These are phyloP conservation scores for Platysternon megacephalum DNA, from an alignment of 2,113 vertebrate genomes.

Conservation along the genomic window DNA sequence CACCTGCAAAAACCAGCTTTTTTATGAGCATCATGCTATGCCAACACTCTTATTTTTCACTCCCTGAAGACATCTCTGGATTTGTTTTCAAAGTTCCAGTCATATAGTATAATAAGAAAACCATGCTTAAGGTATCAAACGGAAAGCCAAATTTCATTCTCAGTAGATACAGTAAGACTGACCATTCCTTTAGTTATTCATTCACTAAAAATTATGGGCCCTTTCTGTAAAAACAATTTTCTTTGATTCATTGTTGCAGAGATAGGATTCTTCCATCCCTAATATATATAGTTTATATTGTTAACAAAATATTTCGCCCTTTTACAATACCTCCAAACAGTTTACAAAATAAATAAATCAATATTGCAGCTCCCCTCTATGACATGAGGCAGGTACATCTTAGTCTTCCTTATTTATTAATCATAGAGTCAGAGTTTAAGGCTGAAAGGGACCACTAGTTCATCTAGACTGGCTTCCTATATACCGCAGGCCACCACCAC, in stretches of 20 bases:
- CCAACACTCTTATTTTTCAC: background rate
- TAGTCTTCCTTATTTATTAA: no score
- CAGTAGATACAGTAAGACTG: background rate
- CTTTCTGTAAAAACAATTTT: background rate
- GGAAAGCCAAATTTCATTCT: background rate
- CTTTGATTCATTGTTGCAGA: background rate
- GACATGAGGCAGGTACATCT: no score
- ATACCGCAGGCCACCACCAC: no score
- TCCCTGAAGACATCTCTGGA: background rate
- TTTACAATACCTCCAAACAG: background rate
- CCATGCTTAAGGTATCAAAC: background rate
- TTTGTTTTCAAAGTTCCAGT: background rate
- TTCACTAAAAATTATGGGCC: background rate
- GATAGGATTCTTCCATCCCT: background rate
- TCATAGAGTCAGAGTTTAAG: no score
- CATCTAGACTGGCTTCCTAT: no score
- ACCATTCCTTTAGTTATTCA: background rate
- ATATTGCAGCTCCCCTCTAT: no score
- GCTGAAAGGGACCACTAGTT: no score
- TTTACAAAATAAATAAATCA: no score
- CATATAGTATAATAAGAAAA: background rate
- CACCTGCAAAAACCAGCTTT: conserved; percentile 6
- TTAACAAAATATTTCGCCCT: background rate
- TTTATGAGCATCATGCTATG: background rate
- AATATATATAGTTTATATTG: background rate